Evolutionary conservation across 2,888 invertebrate genomes (phyloP), one percentile per base, ranked within the genome.

Genomic region (Epistrophella euchroma): DNA sequence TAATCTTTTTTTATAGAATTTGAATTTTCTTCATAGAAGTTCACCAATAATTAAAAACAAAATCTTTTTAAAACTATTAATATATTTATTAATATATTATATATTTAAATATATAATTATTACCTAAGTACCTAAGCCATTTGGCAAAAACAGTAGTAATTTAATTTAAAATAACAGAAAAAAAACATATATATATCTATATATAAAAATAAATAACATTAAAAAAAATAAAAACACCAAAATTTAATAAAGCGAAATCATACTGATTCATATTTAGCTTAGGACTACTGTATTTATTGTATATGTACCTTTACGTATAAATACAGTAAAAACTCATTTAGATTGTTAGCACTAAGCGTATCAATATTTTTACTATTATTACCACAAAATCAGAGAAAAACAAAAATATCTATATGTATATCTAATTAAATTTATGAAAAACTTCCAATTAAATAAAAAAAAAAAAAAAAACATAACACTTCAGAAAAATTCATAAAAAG

Each of bases 121-220:
- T 89, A 89, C 89, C 89, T 89, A 91, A 91, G 92, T 92, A 92
- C 92, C 92, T 92, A 92, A 91, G 91, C 92, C 92, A 91, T 90
- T 92, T 91, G 92, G 91, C 91, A 91, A 89, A 90, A 91, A 92
- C 76, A 78, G 82, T 83, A 87, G 79, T 79, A 76, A 84, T 78
- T 58, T 76, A 74, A 85, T n/a, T 40, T 58, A 37, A 58, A 37
- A 73, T 60, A 47, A 80, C 50, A 78, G 40, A 66, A 50, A 32
- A 22, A 17, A 32, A 73, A 52, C n/a, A n/a, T n/a, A 73, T 2
- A 25, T 3, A 68, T 11, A 45, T 11, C 58, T 43, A 66, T 75
- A 71, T 68, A 66, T 74, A 86, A 19, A 70, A 64, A 68, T 37
- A 19, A 73, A 73, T 15, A 22, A 77, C 37, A 45, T 25, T 25